These are phyloP conservation scores for Noctua pronuba DNA, from an alignment of 2,888 invertebrate species.

Conservation along the genomic window DNA sequence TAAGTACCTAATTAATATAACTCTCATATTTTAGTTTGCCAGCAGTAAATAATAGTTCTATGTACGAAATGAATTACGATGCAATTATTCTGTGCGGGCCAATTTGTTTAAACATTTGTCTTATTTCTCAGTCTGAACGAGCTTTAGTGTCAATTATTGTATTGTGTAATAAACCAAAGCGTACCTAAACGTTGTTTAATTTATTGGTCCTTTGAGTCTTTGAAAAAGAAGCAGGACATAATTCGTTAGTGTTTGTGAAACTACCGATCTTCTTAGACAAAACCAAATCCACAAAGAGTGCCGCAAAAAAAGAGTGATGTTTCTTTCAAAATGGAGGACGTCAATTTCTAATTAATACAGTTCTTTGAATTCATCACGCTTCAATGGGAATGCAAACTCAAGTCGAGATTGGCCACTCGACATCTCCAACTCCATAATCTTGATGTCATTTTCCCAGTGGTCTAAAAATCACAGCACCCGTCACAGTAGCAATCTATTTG, in stretches of 20 bases:
- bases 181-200: not conserved
- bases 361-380: not conserved
- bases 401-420: not conserved
- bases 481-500: not conserved
- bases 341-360: not conserved
- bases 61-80: slow-evolving; percentile 35
- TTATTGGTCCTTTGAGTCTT: not conserved
- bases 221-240: not conserved
- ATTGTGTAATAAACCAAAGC: slow-evolving; percentile 1
- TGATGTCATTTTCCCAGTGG: not conserved
- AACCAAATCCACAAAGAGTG: not conserved
- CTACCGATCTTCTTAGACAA: not conserved
- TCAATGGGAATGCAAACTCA: not conserved
- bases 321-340: not conserved
- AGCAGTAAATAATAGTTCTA: slow-evolving; percentile 32
- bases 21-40: slow-evolving; percentile 15
- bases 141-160: slow-evolving; percentile 24
- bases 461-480: not conserved
- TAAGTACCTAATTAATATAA: slow-evolving; percentile 29
- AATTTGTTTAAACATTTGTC: slow-evolving; percentile 49
- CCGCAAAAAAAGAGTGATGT: not conserved
- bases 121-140: slow-evolving; percentile 20
- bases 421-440: not conserved
- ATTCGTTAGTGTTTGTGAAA: not conserved
- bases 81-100: slow-evolving; percentile 37